These are phyloP conservation scores for Copidosoma aretas DNA, from an alignment of 2,888 invertebrate species.

Conservation along the genomic window DNA sequence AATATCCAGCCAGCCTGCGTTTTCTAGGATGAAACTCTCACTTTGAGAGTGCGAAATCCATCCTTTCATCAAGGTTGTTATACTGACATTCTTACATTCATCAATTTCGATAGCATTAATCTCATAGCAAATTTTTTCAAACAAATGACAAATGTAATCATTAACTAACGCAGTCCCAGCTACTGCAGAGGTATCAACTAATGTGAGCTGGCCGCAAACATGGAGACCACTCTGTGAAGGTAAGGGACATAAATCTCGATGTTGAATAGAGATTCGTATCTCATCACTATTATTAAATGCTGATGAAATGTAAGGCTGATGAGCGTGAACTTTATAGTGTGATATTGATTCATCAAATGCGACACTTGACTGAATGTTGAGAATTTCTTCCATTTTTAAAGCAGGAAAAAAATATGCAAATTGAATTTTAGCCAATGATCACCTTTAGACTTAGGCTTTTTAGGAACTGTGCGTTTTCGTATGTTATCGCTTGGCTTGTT, in stretches of 20 bases:
- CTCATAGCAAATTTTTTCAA: background rate
- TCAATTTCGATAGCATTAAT: background rate
- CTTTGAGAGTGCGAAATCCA: background rate
- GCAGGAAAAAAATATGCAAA: slow-evolving; percentile 1
- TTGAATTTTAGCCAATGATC: background rate
- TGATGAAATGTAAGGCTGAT: slow-evolving; percentile 26
- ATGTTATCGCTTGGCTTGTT: background rate
- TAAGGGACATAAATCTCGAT: too few relatives aligned
- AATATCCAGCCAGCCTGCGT: slow-evolving; percentile 46
- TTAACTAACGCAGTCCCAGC: background rate
- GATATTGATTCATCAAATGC: slow-evolving; percentile 33
- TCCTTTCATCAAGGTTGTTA: background rate
- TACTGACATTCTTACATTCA: background rate
- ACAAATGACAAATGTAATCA: background rate
- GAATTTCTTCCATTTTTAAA: slow-evolving; percentile 6
- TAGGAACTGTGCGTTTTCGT: background rate
- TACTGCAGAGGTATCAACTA: background rate
- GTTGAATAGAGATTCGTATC: too few relatives aligned
- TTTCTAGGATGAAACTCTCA: slow-evolving; percentile 12
- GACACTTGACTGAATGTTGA: slow-evolving; percentile 13
- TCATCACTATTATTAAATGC: slow-evolving; percentile 24
- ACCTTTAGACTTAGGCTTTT: background rate
- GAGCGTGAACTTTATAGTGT: slow-evolving; percentile 32
- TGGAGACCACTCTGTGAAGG: slow-evolving; percentile 25
- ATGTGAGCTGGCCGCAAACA: background rate